Conservation (phyloP, 2,888 invertebrate species). For the Philopedon plagiatum region DNA sequence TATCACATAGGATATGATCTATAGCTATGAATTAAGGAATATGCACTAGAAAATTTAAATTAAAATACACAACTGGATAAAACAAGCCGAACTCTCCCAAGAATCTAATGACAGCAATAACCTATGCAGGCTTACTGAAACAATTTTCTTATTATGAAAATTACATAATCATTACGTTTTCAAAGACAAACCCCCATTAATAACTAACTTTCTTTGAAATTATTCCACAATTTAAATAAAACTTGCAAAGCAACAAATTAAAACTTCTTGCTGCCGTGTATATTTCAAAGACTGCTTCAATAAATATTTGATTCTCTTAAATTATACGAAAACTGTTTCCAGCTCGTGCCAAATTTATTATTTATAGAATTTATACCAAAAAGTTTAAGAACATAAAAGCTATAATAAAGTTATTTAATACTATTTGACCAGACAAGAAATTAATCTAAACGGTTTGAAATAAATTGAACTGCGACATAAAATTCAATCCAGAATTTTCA, state of each 20-base stretch:
- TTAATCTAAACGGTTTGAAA: background rate
- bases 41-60: too few relatives aligned
- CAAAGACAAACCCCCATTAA: background rate
- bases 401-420: constrained; percentile 40
- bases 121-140: too few relatives aligned
- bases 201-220: constrained; percentile 29
- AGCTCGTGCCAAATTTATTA: constrained; percentile 16
- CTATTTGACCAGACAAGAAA: background rate
- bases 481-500: background rate
- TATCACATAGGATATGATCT: too few relatives aligned
- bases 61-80: too few relatives aligned
- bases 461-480: background rate
- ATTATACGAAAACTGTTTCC: constrained; percentile 29
- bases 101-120: too few relatives aligned
- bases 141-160: too few relatives aligned
- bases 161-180: background rate
- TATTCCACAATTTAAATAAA: constrained; percentile 13
- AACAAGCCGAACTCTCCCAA: too few relatives aligned
- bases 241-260: background rate
- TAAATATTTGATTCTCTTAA: constrained; percentile 32
- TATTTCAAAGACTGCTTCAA: constrained; percentile 1
- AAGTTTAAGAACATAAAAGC: constrained; percentile 4
- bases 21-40: too few relatives aligned
- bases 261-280: constrained; percentile 20
- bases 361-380: constrained; percentile 10